Evolutionary conservation across 2,113 vertebrate genomes (phyloP).

Genomic region (Callospermophilus lateralis): DNA sequence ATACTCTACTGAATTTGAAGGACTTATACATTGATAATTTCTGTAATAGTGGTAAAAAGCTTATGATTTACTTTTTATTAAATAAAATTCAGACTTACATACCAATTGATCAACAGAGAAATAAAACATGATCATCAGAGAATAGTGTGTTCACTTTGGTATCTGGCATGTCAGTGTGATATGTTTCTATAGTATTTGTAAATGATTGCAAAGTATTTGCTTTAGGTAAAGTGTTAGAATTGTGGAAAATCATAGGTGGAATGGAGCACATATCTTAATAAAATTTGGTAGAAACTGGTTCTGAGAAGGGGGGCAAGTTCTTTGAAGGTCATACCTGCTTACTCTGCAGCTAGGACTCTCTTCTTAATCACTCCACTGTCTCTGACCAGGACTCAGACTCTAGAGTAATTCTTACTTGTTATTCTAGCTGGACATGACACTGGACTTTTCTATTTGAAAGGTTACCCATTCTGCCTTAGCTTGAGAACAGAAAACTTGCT

Average conservation of each 20-base stretch:
- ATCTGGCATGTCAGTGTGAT: background rate
- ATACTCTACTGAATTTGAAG: conserved; percentile 24
- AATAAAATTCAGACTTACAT: background rate
- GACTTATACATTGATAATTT: background rate
- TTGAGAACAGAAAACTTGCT: background rate
- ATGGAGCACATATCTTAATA: background rate
- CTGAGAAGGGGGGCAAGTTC: background rate
- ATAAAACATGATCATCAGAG: background rate
- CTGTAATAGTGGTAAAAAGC: background rate
- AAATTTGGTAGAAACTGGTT: background rate
- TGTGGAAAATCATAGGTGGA: background rate
- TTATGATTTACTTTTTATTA: background rate
- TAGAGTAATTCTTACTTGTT: background rate
- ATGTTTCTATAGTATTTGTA: background rate
- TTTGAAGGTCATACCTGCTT: background rate
- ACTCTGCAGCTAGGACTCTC: background rate
- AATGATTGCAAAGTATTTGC: background rate
- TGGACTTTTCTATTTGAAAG: background rate
- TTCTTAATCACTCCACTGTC: background rate
- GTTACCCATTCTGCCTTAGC: background rate
- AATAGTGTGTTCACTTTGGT: conserved; percentile 2
- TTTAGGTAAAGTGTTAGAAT: conserved; percentile 26
- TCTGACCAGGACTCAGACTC: background rate
- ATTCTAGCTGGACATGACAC: background rate
- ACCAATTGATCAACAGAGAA: conserved; percentile 1